These are phyloP conservation scores for Zenarchopterus dispar DNA, from an alignment of 2,797 vertebrate genomes.

Conservation along the genomic window DNA sequence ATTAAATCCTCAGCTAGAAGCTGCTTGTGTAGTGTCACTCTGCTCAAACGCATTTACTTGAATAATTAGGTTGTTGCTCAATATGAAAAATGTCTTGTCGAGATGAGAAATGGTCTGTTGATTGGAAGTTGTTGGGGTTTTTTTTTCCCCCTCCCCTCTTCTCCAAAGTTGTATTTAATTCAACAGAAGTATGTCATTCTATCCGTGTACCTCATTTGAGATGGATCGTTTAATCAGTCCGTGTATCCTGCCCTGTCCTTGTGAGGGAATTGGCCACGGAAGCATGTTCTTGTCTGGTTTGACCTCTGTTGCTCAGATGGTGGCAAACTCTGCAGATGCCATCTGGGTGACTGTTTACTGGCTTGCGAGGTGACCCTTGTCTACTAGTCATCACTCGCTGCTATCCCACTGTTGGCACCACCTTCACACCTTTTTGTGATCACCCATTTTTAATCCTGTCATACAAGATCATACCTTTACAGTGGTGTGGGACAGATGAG, in stretches of 20 bases:
- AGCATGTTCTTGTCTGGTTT: conserved; percentile 42
- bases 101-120: too few relatives aligned
- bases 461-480: too few relatives aligned
- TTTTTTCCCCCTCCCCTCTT: too few relatives aligned
- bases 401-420: conserved; percentile 12
- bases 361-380: conserved; percentile 37
- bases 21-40: too few relatives aligned
- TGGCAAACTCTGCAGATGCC: conserved; percentile 29
- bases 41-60: too few relatives aligned
- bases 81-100: too few relatives aligned
- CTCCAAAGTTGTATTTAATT: too few relatives aligned
- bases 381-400: conserved; percentile 22
- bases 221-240: conserved; percentile 34
- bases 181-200: too few relatives aligned
- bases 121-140: too few relatives aligned
- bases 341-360: conserved; percentile 44
- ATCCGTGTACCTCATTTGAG: conserved; percentile 37
- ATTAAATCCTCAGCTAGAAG: too few relatives aligned
- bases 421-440: conserved; percentile 31
- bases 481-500: too few relatives aligned
- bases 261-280: conserved; percentile 44
- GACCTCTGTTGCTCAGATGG: conserved; percentile 38
- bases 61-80: too few relatives aligned
- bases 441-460: conserved; percentile 24
- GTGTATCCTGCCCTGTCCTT: conserved; percentile 42